These are phyloP conservation scores for Melanogrammus aeglefinus DNA, from an alignment of 2,797 vertebrate genomes.

Conservation along the genomic window DNA sequence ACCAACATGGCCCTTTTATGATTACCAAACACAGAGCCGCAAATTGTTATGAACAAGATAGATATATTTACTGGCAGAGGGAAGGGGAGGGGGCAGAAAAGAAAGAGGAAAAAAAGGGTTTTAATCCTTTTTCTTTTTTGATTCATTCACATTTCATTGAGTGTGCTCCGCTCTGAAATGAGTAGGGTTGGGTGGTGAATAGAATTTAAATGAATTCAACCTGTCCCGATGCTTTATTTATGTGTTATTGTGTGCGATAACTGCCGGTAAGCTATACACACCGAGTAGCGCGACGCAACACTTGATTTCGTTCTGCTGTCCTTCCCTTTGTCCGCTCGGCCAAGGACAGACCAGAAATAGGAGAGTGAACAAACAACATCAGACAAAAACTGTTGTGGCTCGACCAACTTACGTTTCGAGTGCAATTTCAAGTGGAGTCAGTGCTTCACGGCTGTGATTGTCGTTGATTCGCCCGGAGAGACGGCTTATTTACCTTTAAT, in stretches of 20 bases:
- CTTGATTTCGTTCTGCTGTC: not conserved
- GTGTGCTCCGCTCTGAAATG: conserved; percentile 58
- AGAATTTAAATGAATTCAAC: conserved; percentile 70
- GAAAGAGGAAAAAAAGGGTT: too few species aligned
- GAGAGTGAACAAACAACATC: not conserved
- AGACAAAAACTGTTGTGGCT: not conserved
- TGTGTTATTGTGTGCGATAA: conserved; percentile 49
- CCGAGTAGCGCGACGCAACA: not conserved
- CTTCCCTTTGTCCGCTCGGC: not conserved
- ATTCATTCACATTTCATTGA: conserved; percentile 57
- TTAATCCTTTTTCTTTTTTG: conserved; percentile 41
- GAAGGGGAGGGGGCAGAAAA: not conserved
- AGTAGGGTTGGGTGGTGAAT: conserved; percentile 80
- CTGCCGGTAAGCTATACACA: conserved; percentile 15
- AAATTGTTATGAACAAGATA: conserved; percentile 67
- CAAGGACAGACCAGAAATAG: not conserved
- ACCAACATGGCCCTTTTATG: conserved; percentile 64
- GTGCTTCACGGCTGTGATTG: too few species aligned
- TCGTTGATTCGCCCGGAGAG: too few species aligned
- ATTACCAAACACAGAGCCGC: conserved; percentile 63
- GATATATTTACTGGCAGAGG: conserved; percentile 63
- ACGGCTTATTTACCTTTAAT: too few species aligned
- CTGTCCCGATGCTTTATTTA: conserved; percentile 56
- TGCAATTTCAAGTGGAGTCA: too few species aligned
- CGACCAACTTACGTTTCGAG: not conserved